These are phyloP conservation scores for Watsonalla cultraria DNA, from an alignment of 2,888 invertebrate genomes.

Conservation along the genomic window DNA sequence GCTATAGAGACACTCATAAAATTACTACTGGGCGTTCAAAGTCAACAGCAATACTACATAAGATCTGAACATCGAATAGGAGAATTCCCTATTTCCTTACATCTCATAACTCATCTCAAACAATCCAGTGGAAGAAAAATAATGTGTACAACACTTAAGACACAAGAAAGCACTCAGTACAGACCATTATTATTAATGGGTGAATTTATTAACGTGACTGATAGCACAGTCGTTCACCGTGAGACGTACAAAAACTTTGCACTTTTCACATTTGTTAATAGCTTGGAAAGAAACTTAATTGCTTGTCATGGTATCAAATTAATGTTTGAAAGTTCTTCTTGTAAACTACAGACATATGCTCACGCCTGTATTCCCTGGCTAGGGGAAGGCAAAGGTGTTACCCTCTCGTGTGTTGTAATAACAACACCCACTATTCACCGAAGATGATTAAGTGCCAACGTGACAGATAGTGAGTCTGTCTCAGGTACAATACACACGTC, in stretches of 20 bases:
- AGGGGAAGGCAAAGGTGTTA: too few species aligned
- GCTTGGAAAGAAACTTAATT: background rate
- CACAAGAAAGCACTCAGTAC: slow-evolving; percentile 55
- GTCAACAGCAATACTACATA: too few species aligned
- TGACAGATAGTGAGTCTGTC: too few species aligned
- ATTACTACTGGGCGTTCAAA: too few species aligned
- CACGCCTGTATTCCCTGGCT: too few species aligned
- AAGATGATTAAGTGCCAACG: too few species aligned
- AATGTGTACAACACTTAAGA: slow-evolving; percentile 39
- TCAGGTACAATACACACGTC: too few species aligned
- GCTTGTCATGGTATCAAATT: background rate
- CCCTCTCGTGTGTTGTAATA: too few species aligned
- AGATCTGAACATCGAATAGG: background rate
- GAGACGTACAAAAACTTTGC: background rate
- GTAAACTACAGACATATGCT: too few species aligned
- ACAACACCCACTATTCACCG: too few species aligned
- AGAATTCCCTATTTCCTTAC: slow-evolving; percentile 1
- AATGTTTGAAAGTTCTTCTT: too few species aligned
- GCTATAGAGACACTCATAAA: too few species aligned
- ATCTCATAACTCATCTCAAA: slow-evolving; percentile 12
- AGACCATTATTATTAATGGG: slow-evolving; percentile 48
- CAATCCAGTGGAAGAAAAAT: slow-evolving; percentile 28
- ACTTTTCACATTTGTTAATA: background rate
- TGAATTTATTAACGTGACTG: slow-evolving; percentile 49
- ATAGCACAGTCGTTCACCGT: slow-evolving; percentile 13